Base-by-base conservation (phyloP, 2,888 invertebrate species). In the Pachydiplax longipennis region DNA sequence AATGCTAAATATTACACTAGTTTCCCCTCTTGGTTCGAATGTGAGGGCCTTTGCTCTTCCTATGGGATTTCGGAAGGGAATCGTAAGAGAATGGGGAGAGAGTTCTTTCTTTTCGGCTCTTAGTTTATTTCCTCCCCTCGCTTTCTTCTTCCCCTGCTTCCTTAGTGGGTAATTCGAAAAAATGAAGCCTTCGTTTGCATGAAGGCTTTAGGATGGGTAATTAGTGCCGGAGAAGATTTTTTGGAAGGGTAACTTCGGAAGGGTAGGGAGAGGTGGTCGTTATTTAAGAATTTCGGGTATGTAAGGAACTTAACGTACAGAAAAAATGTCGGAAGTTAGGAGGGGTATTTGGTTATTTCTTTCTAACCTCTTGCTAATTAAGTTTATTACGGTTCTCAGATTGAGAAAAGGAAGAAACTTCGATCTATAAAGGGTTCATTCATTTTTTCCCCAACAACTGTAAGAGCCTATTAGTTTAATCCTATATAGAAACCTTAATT, bases 161-260 rank as follows among this genome's bases (percentile, higher is more conserved):
- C 53, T 35, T 35, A 58, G 53, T 58, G 31, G 53, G 58, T 83
- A 83, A 83, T 83, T 83, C 58, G 35, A 37, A 83, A 83, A 83
- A 83, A 83, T 83, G 83, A 53, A 83, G 58, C 87, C 87, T 87
- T 87, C 87, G 87, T 87, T 87, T 87, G 87, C 87, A 65, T 65
- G 61, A 87, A 61, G 37, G 87, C 87, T 87, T 87, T 61, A 37
- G 37, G 61, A 61, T 35, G 37, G 87, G 58, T 87, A 87, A 87
- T 87, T 87, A 87, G 61, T 58, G 61, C 61, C n/a, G 31, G 12
- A 73, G 31, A 73, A 73, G 25, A 65, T 65, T 25, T 8, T 83
- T 35, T 35, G 53, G 58, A 22, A 22, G 58, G 22, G 83, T 22
- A 83, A 35, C 44, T 44, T 6, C 44, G 44, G 10, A 5, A 48